phyloP scores from a whole-genome alignment of 2,113 vertebrate genomes.

The Planiliza haematocheilus region DNA sequence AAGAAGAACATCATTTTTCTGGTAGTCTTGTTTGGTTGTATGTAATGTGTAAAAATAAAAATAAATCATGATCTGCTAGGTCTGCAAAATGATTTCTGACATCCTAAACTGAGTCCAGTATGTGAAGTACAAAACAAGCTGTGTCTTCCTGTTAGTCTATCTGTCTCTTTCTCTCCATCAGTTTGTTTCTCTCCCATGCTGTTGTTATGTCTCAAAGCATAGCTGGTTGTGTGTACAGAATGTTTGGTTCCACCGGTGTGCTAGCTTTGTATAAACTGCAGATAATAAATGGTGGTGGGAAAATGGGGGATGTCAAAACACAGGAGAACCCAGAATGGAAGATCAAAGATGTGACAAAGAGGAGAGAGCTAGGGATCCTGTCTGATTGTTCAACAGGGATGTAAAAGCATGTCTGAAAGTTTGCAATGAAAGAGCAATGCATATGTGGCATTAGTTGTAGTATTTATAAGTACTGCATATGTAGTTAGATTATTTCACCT shows the following conservation, averaged over 20 bases:
- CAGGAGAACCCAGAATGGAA: background rate
- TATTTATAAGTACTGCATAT: no score
- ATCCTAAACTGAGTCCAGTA: background rate
- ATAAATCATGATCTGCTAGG: background rate
- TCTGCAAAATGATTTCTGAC: background rate
- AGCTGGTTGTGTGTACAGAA: conserved; percentile 44
- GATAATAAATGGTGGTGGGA: conserved; percentile 65
- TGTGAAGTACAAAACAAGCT: background rate
- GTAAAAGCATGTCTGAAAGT: conserved; percentile 19
- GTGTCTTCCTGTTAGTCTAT: conserved; percentile 10
- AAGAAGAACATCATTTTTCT: no score
- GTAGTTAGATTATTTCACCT: no score
- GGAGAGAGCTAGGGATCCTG: conserved; percentile 29
- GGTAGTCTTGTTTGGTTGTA: no score
- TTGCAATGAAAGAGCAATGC: background rate
- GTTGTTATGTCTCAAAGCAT: conserved; percentile 56
- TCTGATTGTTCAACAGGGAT: conserved; percentile 5
- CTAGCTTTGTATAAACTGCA: conserved; percentile 37
- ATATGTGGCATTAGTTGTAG: no score
- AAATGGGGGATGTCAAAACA: conserved; percentile 70
- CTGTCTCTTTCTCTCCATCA: background rate
- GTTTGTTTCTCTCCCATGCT: conserved; percentile 18
- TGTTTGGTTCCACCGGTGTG: conserved; percentile 39
- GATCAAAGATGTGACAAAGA: conserved; percentile 48
- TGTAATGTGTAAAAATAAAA: no score